A percentile compares a stretch with the other conserved stretches of the same genome.
phyloP scores from a whole-genome alignment of 2,113 vertebrate species.

The Myocastor coypus region DNA sequence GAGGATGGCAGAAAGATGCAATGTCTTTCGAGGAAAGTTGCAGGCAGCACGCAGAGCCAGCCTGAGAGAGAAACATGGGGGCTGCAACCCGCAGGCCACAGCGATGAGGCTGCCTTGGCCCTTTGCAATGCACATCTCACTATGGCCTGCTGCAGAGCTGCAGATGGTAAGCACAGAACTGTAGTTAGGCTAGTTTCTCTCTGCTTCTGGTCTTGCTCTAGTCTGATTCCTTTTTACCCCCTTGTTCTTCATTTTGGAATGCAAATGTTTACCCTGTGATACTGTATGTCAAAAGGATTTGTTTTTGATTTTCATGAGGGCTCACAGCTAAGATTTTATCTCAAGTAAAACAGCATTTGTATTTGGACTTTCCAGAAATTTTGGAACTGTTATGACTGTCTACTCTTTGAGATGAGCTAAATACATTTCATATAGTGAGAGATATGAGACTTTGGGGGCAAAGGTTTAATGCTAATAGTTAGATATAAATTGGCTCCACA shows the following conservation, averaged over 20 bases:
- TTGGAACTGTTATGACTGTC: not conserved
- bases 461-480: not conserved
- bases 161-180: not conserved
- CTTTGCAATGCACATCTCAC: not conserved
- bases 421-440: not conserved
- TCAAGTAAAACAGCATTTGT: not conserved
- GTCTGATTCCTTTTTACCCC: not conserved
- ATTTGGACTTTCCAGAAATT: not conserved
- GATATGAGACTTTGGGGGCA: not conserved
- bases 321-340: not conserved
- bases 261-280: not conserved
- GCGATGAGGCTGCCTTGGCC: not conserved
- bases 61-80: not conserved
- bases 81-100: not conserved
- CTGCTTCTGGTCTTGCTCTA: not conserved
- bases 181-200: not conserved
- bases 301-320: not conserved
- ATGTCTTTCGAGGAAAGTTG: not conserved
- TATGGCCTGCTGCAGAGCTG: not conserved
- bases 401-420: not conserved
- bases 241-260: not conserved
- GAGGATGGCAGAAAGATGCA: not conserved
- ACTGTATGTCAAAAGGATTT: not conserved
- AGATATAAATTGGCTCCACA: not conserved
- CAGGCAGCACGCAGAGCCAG: not conserved